Percentiles rank a stretch among this genome's conserved stretches.
phyloP scores from a whole-genome alignment of 2,113 vertebrate species.

The Syngnathus scovelli region DNA sequence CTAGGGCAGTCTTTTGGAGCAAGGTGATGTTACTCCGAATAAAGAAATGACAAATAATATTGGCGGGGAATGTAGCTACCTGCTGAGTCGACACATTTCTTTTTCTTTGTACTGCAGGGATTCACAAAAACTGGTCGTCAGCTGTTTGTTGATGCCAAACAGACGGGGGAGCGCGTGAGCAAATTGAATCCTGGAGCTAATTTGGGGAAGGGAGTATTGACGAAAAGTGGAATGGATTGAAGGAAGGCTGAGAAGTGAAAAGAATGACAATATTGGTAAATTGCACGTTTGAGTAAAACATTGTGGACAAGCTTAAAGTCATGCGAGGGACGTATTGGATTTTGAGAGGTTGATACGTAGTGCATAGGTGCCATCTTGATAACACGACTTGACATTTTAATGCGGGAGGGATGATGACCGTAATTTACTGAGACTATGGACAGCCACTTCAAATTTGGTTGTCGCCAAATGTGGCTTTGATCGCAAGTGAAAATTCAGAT shows the following conservation, averaged over 20 bases:
- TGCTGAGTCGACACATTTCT: background rate
- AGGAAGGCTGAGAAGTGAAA: background rate
- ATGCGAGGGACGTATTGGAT: background rate
- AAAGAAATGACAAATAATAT: background rate
- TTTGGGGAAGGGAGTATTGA: background rate
- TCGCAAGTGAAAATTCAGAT: background rate
- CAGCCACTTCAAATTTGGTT: background rate
- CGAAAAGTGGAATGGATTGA: conserved; percentile 5
- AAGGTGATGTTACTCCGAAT: background rate
- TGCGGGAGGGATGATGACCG: background rate
- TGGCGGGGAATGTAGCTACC: background rate
- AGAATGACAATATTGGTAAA: background rate
- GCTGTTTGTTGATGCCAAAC: conserved; percentile 8
- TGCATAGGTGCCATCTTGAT: background rate
- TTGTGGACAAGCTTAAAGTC: background rate
- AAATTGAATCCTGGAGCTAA: conserved; percentile 1
- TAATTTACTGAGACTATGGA: background rate
- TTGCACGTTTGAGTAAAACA: background rate
- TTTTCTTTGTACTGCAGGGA: background rate
- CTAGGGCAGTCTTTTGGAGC: background rate
- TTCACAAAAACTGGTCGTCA: background rate
- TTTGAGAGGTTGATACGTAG: background rate
- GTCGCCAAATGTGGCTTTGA: background rate
- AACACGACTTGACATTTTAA: background rate
- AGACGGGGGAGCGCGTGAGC: background rate